Evolutionary conservation across 2,113 vertebrate genomes (phyloP).

Genomic region (Tragelaphus buxtoni): DNA sequence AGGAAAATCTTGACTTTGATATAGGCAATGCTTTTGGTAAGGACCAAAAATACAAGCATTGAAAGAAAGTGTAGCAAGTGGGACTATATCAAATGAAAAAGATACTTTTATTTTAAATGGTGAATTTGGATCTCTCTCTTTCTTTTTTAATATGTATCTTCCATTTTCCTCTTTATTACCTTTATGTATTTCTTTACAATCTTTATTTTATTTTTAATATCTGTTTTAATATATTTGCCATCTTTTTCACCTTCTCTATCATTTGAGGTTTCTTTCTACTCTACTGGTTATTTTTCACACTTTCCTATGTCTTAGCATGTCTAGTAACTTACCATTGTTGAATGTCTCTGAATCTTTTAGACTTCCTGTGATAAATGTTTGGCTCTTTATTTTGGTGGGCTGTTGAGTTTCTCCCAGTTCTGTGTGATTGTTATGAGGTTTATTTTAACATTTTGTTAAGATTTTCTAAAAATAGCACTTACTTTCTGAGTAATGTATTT

Average conservation of each 20-base stretch:
- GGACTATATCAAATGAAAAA: not conserved
- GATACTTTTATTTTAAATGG: not conserved
- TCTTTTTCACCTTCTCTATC: not conserved
- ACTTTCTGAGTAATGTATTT: not conserved
- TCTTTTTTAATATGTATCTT: not conserved
- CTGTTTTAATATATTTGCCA: not conserved
- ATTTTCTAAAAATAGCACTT: not conserved
- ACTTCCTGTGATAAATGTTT: not conserved
- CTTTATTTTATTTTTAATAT: not conserved
- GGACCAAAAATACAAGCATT: not conserved
- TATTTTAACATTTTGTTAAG: not conserved
- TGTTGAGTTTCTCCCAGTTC: not conserved
- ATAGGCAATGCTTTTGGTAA: not conserved
- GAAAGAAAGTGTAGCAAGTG: not conserved
- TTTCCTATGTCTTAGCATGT: not conserved
- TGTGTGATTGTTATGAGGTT: not conserved
- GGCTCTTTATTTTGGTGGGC: not conserved
- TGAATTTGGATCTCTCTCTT: not conserved
- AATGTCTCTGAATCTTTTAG: not conserved
- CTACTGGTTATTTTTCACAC: not conserved
- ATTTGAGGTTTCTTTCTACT: not conserved
- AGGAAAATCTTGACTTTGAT: not conserved
- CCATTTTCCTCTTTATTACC: not conserved
- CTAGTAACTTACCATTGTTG: not conserved
- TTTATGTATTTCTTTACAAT: not conserved